These are phyloP conservation scores for Thalassarche chlororhynchos DNA, from an alignment of 2,113 vertebrate species.

Conservation along the genomic window DNA sequence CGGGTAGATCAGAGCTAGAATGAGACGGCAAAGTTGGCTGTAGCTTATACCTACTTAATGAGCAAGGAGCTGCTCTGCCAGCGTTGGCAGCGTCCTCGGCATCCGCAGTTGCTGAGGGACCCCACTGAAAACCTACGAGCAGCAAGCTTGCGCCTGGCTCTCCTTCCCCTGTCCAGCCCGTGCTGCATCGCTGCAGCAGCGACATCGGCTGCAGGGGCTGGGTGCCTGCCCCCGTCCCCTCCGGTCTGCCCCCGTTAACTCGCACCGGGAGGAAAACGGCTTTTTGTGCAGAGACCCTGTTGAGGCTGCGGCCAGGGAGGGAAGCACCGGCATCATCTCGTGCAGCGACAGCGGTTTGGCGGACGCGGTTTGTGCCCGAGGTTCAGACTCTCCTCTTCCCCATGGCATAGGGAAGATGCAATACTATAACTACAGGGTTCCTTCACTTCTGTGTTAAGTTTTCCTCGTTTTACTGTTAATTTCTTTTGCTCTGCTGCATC, in stretches of 20 bases:
- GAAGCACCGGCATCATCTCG: rapidly evolving
- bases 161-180: rapidly evolving
- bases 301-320: neutral
- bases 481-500: neutral
- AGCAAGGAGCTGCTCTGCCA: neutral
- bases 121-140: neutral
- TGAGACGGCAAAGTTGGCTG: neutral
- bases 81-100: neutral
- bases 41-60: neutral
- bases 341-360: neutral
- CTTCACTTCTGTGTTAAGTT: neutral
- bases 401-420: neutral
- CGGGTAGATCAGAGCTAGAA: neutral
- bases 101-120: neutral
- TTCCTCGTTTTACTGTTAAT: neutral
- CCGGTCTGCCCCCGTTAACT: neutral
- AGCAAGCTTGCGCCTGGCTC: neutral
- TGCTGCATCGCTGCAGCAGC: rapidly evolving
- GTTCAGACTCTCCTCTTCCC: neutral
- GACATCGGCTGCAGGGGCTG: neutral
- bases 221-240: neutral
- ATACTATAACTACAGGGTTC: too few relatives aligned
- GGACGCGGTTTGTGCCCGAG: rapidly evolving
- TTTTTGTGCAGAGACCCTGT: neutral
- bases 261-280: neutral